Conservation (phyloP, 2,888 invertebrate genomes). For the Drosophila neutralis region DNA sequence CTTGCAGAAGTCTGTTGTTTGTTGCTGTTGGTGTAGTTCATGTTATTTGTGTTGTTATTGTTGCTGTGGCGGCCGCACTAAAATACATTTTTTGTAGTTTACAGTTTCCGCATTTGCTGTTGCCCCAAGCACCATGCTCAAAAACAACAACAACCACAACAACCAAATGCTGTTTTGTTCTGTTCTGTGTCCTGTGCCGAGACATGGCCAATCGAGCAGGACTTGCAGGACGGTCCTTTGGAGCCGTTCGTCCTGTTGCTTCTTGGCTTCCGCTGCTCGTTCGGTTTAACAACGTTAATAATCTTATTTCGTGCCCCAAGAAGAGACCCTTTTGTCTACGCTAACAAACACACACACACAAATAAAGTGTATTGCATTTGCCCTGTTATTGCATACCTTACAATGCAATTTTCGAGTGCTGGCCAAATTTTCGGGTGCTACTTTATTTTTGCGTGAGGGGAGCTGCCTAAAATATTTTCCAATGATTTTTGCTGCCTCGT, state of each 20-base stretch:
- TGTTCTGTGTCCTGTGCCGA: constrained; percentile 2
- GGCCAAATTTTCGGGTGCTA: constrained; percentile 16
- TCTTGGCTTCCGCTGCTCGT: constrained; percentile 61
- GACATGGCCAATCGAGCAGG: constrained; percentile 53
- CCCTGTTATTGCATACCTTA: constrained; percentile 52
- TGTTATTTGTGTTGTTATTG: constrained; percentile 40
- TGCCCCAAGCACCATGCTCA: constrained; percentile 7
- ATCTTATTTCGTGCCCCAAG: constrained; percentile 77
- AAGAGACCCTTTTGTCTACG: constrained; percentile 44
- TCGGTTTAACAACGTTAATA: constrained; percentile 75
- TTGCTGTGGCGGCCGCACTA: constrained; percentile 42
- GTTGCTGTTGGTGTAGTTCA: constrained; percentile 21
- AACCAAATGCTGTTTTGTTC: constrained; percentile 29
- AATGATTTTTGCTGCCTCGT: constrained; percentile 20
- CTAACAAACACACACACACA: constrained; percentile 16
- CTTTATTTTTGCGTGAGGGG: neutral
- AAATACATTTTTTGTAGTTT: constrained; percentile 70
- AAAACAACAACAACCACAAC: constrained; percentile 11
- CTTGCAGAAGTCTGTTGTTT: constrained; percentile 35
- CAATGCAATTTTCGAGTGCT: constrained; percentile 46
- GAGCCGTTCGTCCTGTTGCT: constrained; percentile 45
- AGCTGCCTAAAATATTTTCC: neutral
- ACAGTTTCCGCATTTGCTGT: constrained; percentile 66
- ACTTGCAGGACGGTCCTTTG: neutral
- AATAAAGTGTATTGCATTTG: constrained; percentile 56